Base-by-base conservation (phyloP, 2,797 vertebrate species). In the Danio tinwini region DNA sequence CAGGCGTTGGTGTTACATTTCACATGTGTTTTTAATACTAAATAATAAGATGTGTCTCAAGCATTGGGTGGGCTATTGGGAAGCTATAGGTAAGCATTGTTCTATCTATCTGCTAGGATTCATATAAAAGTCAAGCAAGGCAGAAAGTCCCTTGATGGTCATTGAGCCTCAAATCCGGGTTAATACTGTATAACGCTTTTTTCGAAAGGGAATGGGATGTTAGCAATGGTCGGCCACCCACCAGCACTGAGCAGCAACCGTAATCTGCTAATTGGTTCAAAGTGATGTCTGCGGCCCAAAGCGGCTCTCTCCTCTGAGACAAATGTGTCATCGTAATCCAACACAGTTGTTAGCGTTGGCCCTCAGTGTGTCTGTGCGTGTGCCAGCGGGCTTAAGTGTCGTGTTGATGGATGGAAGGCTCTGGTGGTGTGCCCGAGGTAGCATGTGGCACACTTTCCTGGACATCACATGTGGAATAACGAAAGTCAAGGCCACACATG, bases 11-110 rank as follows among this genome's bases (percentile, higher is more conserved):
- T 74, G 44, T 64, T 83, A 63, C 69, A 81, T 75, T 70, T 69
- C 65, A 59, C 91, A 92, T 88, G 82, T 93, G 92, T 87, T 92
- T 92, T 88, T 89, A 85, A 90, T 93, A 88, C 82, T 86, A 87
- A 58, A 84, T 91, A 91, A 92, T 90, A 90, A 91, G 89, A 87
- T 21, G 81, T 80, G 80, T 83, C 85, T 89, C 76, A 87, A 89
- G 82, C 84, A 69, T 80, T 88, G 86, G 85, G 88, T 83, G 85
- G 79, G 73, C 83, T 85, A 84, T 76, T 49, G 75, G 29, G 39
- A 63, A 29, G 64, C 69, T 62, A 29, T 29, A 80, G 74, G 65
- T 61, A 80, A 74, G 17, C 45, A 63, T 77, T 62, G 77, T 86
- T 85, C 87, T 71, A 82, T 81, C 78, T 78, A 62, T 68, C 58